Percentiles rank a stretch among this genome's conserved stretches.
Evolutionary conservation across 1,140 invertebrate genomes (phyloP).

Genomic region (Lordiphosa mommai): DNA sequence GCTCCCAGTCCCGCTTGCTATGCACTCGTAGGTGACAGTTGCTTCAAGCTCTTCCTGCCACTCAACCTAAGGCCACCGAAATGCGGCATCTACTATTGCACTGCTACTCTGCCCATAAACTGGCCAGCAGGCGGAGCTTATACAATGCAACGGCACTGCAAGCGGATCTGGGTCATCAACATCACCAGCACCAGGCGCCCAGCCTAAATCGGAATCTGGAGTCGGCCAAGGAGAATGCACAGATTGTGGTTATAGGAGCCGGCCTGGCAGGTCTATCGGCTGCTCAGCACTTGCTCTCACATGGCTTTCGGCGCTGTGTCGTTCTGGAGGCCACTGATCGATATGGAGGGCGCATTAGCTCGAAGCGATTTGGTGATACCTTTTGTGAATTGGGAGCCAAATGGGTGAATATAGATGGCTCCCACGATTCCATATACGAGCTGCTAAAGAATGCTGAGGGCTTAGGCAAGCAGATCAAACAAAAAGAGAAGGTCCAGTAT

Average conservation of each 20-base stretch:
- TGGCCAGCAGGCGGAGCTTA: conserved; percentile 52
- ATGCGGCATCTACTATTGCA: conserved; percentile 16
- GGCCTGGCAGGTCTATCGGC: conserved; percentile 89
- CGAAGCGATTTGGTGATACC: conserved; percentile 86
- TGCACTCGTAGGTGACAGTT: conserved; percentile 54
- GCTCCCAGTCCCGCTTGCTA: conserved; percentile 25
- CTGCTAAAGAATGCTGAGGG: conserved; percentile 56
- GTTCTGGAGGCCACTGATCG: conserved; percentile 88
- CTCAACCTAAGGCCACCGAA: not conserved
- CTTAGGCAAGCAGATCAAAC: conserved; percentile 50
- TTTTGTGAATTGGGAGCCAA: conserved; percentile 87
- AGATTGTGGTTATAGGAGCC: conserved; percentile 86
- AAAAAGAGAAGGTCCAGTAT: conserved; percentile 28
- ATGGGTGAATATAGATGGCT: conserved; percentile 64
- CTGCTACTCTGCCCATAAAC: conserved; percentile 18
- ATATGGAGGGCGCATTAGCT: conserved; percentile 87
- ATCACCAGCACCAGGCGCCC: conserved; percentile 4
- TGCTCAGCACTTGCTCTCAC: conserved; percentile 85
- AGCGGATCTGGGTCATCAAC: conserved; percentile 33
- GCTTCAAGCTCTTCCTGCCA: conserved; percentile 3
- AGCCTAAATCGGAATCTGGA: conserved; percentile 31
- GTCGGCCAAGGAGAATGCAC: conserved; percentile 79
- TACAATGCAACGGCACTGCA: conserved; percentile 60
- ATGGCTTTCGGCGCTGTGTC: conserved; percentile 85
- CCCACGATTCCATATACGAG: conserved; percentile 64